Evolutionary conservation across 2,113 vertebrate species (phyloP).

Genomic region (Leucoraja erinaceus): DNA sequence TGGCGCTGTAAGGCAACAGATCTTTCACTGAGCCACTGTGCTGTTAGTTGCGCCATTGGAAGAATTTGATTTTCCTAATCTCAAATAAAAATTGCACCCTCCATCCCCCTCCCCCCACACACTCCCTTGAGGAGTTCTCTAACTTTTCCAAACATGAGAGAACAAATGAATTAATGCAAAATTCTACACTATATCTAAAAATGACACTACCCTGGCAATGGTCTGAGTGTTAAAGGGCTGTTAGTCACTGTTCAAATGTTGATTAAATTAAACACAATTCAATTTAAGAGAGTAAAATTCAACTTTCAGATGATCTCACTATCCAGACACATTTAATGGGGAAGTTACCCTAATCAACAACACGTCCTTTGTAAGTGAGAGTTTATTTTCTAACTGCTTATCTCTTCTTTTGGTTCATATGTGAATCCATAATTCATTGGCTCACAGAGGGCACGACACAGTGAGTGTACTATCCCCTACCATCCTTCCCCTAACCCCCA

Average conservation of each 20-base stretch:
- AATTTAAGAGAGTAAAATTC: no score
- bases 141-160: neutral
- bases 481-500: no score
- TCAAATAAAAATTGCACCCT: neutral
- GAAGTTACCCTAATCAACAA: neutral
- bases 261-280: neutral
- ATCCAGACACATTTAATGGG: neutral
- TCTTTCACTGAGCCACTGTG: no score
- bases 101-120: no score
- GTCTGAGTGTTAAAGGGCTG: neutral
- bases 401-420: neutral
- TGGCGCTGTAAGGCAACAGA: no score
- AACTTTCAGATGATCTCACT: neutral
- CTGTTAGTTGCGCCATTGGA: neutral
- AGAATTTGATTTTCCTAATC: neutral
- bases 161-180: neutral
- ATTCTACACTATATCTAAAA: neutral
- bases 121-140: neutral
- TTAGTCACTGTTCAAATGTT: neutral
- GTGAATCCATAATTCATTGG: neutral
- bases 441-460: neutral
- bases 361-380: neutral
- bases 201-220: neutral
- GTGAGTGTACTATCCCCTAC: neutral
- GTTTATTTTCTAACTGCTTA: neutral